Evolutionary conservation across 2,113 vertebrate species (phyloP).

Genomic region (Cnemophilus loriae): DNA sequence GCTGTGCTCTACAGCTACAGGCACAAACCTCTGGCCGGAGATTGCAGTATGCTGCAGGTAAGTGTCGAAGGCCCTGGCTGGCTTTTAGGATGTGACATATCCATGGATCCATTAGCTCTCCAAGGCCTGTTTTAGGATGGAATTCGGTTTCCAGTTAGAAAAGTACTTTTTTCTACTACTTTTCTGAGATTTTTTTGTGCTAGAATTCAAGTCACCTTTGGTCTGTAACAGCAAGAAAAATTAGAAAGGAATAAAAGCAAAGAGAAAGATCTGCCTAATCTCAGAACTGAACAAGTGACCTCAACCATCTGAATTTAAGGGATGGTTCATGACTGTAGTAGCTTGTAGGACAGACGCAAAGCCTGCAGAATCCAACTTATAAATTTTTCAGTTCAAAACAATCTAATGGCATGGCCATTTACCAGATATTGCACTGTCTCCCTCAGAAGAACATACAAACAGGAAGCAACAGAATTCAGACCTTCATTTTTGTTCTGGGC

Average conservation of each 20-base stretch:
- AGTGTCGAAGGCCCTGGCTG: fast-evolving
- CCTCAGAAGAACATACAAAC: fast-evolving
- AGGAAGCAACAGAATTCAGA: not conserved
- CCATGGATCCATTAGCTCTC: not conserved
- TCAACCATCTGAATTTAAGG: not conserved
- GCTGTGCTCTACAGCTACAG: not conserved
- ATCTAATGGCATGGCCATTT: fast-evolving
- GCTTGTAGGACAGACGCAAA: not conserved
- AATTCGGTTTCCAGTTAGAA: not conserved
- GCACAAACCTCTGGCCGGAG: not conserved
- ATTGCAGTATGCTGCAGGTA: fast-evolving
- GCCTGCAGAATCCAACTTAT: fast-evolving
- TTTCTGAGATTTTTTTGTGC: not conserved
- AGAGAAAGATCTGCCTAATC: not conserved
- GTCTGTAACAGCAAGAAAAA: not conserved
- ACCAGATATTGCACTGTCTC: not conserved
- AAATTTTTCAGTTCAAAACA: not conserved
- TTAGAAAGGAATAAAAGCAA: not conserved
- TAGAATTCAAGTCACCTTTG: not conserved
- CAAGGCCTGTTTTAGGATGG: not conserved
- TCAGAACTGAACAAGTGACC: not conserved
- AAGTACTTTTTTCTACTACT: not conserved
- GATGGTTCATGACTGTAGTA: not conserved
- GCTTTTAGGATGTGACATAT: not conserved
- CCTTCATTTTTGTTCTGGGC: fast-evolving